Evolutionary conservation across 2,113 vertebrate genomes (phyloP).

Genomic region (Polypterus bichir): DNA sequence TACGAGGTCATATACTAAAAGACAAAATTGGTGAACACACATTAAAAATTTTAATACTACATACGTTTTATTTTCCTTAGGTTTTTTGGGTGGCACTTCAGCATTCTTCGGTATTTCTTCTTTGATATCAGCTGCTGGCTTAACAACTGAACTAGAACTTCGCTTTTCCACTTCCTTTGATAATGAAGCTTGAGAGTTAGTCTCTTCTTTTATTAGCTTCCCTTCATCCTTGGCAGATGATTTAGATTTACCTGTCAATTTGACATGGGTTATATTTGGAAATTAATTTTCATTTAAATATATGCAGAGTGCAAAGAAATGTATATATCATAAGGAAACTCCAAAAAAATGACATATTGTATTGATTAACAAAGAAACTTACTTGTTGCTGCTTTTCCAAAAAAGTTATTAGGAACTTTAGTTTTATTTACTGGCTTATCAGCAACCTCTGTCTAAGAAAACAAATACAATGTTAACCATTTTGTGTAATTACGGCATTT

Average conservation of each 20-base stretch:
- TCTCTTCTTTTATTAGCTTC: conserved; percentile 30
- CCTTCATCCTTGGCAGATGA: conserved; percentile 29
- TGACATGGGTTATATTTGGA: neutral
- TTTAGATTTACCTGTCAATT: conserved; percentile 14
- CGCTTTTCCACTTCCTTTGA: conserved; percentile 28
- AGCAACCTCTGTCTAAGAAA: conserved; percentile 46
- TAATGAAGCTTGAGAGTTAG: conserved; percentile 12
- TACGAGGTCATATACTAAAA: too few species aligned
- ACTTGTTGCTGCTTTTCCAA: conserved; percentile 73
- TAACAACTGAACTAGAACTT: conserved; percentile 24
- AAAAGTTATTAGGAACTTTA: conserved; percentile 67
- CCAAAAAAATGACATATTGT: too few species aligned
- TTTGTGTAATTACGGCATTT: too few species aligned
- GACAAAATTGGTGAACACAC: too few species aligned
- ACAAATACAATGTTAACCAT: neutral
- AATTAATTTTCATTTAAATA: neutral
- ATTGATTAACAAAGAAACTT: conserved; percentile 34
- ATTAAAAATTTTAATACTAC: conserved; percentile 1
- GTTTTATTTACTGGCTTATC: conserved; percentile 51
- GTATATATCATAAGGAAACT: too few species aligned
- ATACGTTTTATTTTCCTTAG: conserved; percentile 37
- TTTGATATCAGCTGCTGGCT: conserved; percentile 32
- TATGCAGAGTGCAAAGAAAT: too few species aligned
- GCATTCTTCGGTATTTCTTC: conserved; percentile 32
- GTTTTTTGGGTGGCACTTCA: conserved; percentile 9